A percentile compares a stretch with the other conserved stretches of the same genome.
Evolutionary conservation across 1,140 invertebrate species (phyloP).

Genomic region (Orussus abietinus): DNA sequence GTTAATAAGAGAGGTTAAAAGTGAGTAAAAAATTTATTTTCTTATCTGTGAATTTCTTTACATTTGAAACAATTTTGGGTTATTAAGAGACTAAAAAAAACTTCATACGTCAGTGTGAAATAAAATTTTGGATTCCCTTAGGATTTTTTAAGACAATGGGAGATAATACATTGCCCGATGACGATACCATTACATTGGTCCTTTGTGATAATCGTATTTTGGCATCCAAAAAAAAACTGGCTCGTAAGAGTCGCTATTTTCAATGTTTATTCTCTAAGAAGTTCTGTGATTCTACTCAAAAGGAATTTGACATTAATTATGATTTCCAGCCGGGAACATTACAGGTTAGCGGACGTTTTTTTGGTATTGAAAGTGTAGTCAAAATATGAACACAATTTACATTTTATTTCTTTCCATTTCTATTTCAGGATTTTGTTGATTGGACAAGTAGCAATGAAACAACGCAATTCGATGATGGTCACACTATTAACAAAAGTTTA

Average conservation of each 20-base stretch:
- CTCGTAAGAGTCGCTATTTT: constrained; percentile 25
- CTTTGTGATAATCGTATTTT: constrained; percentile 11
- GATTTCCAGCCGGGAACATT: constrained; percentile 19
- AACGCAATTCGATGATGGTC: neutral
- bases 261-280: constrained; percentile 22
- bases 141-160: too few relatives aligned
- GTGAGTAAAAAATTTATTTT: too few relatives aligned
- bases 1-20: too few relatives aligned
- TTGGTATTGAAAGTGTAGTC: neutral
- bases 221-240: constrained; percentile 21
- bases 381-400: neutral
- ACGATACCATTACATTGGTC: constrained; percentile 20
- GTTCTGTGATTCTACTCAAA: constrained; percentile 19
- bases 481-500: constrained; percentile 15
- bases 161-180: too few relatives aligned
- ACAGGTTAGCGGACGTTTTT: constrained; percentile 19
- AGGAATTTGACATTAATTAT: constrained; percentile 29
- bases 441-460: constrained; percentile 23
- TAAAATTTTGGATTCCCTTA: too few relatives aligned
- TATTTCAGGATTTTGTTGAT: constrained; percentile 25
- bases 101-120: too few relatives aligned
- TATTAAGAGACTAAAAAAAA: too few relatives aligned
- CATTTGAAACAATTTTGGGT: too few relatives aligned
- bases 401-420: constrained; percentile 12
- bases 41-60: too few relatives aligned